Conservation (phyloP, 2,113 vertebrate species). For the Pantherophis guttatus region DNA sequence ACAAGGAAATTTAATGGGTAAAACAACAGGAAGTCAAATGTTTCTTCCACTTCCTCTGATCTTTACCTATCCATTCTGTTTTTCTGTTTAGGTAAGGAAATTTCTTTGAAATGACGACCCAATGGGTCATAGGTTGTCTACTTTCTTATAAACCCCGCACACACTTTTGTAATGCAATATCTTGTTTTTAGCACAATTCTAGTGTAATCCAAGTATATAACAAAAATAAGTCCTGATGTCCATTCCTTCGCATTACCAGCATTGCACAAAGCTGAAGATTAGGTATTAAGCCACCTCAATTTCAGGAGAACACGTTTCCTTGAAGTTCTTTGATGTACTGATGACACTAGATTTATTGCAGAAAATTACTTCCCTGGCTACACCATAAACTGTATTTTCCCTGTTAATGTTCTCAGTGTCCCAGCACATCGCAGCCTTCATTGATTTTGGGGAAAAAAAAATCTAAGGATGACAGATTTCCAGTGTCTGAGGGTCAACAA, state of each 20-base stretch:
- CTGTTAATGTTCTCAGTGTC: not conserved
- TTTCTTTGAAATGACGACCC: not conserved
- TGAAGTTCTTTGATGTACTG: fast-evolving
- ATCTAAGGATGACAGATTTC: not conserved
- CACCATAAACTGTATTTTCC: not conserved
- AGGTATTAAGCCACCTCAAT: not conserved
- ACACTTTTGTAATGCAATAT: not conserved
- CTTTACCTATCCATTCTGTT: not conserved
- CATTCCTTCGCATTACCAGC: not conserved
- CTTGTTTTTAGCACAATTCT: not conserved
- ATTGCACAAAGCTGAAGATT: not conserved
- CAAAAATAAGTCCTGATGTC: not conserved
- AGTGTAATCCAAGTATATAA: not conserved
- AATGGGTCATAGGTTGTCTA: not conserved
- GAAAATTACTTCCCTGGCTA: fast-evolving
- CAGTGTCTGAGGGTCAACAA: not conserved
- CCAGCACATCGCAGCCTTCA: not conserved
- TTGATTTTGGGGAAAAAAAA: not conserved
- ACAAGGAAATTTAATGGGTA: not conserved
- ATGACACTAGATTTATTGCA: not conserved
- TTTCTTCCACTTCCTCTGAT: not conserved
- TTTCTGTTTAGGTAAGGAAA: not conserved
- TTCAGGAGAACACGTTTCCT: not conserved
- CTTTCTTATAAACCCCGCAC: not conserved
- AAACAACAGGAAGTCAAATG: not conserved